These are phyloP conservation scores for Dicentrarchus labrax DNA, from an alignment of 2,113 vertebrate genomes.

Conservation along the genomic window DNA sequence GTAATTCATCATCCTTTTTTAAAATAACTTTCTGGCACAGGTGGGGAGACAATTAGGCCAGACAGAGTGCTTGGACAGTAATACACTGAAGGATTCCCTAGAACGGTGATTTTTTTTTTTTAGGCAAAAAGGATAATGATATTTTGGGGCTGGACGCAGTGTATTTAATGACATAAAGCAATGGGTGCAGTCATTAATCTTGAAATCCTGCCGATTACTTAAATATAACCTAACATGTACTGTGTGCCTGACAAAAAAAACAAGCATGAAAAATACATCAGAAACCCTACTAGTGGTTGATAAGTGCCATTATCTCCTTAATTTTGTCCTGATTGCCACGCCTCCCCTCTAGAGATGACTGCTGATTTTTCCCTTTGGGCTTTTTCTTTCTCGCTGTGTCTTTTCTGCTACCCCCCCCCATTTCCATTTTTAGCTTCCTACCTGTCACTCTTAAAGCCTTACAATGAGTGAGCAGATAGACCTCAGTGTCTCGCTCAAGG, in stretches of 20 bases:
- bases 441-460: conserved; percentile 28
- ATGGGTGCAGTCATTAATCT: not conserved
- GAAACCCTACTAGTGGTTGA: not conserved
- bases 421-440: conserved; percentile 48
- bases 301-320: conserved; percentile 5
- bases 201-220: not conserved
- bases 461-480: conserved; percentile 28
- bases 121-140: not conserved
- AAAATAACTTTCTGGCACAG: conserved; percentile 21
- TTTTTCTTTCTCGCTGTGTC: not conserved
- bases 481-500: conserved; percentile 36
- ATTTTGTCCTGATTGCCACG: not conserved
- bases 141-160: not conserved
- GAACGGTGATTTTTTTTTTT: conserved; percentile 5
- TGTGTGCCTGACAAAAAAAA: not conserved
- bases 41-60: conserved; percentile 36
- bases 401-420: not conserved
- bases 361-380: not conserved
- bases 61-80: not conserved
- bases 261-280: not conserved
- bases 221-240: not conserved
- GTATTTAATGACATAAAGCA: conserved; percentile 3
- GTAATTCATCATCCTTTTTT: conserved; percentile 1
- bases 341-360: conserved; percentile 9
- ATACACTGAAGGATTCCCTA: conserved; percentile 32